These are phyloP conservation scores for Eulithis prunata DNA, from an alignment of 2,888 invertebrate genomes.

Conservation along the genomic window DNA sequence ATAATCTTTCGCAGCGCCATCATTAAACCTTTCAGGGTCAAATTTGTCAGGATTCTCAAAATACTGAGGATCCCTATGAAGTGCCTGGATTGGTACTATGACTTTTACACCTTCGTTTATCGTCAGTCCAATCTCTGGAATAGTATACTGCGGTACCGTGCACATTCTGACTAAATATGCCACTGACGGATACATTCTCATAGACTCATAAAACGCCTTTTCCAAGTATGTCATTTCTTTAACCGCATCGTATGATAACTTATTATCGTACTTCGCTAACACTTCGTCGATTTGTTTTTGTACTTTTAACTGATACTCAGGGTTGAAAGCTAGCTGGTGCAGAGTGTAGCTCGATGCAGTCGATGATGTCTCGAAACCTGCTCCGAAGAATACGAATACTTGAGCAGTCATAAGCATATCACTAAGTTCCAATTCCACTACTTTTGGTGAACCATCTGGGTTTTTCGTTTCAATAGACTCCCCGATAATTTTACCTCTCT, in stretches of 20 bases:
- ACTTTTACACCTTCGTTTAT: conserved; percentile 66
- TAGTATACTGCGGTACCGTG: conserved; percentile 65
- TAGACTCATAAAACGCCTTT: conserved; percentile 71
- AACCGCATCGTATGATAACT: conserved; percentile 69
- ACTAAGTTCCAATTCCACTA: conserved; percentile 63
- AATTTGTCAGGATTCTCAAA: conserved; percentile 66
- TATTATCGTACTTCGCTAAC: conserved; percentile 61
- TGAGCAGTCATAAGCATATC: conserved; percentile 70
- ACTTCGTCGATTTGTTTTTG: conserved; percentile 73
- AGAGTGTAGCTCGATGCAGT: conserved; percentile 76
- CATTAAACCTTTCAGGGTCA: conserved; percentile 68
- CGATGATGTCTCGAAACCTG: conserved; percentile 82
- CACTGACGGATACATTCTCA: conserved; percentile 74
- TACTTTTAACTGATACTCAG: conserved; percentile 71
- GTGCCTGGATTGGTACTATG: conserved; percentile 69
- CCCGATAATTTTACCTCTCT: conserved; percentile 67
- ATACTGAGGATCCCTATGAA: conserved; percentile 70
- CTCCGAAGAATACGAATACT: conserved; percentile 77
- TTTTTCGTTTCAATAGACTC: conserved; percentile 68
- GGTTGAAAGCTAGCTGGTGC: conserved; percentile 77
- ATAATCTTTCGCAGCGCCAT: conserved; percentile 56
- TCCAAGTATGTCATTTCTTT: conserved; percentile 74
- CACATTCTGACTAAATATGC: conserved; percentile 69
- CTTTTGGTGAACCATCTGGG: conserved; percentile 62
- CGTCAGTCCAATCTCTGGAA: conserved; percentile 68